These are phyloP conservation scores for Lutjanus argentimaculatus DNA, from an alignment of 2,797 vertebrate genomes.

Conservation along the genomic window DNA sequence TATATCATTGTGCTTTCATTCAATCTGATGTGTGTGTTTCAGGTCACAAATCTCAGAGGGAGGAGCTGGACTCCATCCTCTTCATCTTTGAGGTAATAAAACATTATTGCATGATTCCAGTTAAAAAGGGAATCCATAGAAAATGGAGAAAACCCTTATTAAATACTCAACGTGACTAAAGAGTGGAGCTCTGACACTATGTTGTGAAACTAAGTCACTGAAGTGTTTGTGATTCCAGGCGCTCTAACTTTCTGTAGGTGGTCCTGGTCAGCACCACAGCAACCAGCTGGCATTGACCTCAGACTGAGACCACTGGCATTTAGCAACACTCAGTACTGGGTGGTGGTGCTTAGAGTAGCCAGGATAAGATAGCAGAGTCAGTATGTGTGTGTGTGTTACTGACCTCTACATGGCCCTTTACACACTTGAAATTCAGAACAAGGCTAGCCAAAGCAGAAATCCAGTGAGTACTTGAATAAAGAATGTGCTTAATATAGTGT, in stretches of 20 bases:
- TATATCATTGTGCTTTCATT: conserved; percentile 28
- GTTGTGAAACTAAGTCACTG: not conserved
- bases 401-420: conserved; percentile 39
- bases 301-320: conserved; percentile 50
- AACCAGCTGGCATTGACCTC: conserved; percentile 45
- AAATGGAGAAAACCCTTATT: not conserved
- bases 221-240: conserved; percentile 16
- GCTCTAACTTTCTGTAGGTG: conserved; percentile 6
- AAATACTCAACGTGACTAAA: not conserved
- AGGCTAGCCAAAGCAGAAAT: conserved; percentile 5
- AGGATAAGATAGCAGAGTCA: conserved; percentile 60
- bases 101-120: not conserved
- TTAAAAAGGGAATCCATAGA: not conserved
- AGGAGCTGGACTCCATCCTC: conserved; percentile 99
- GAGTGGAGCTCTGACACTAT: conserved; percentile 1
- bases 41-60: conserved; percentile 99
- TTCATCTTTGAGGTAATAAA: conserved; percentile 98
- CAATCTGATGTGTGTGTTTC: conserved; percentile 52
- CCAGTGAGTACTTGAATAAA: not conserved
- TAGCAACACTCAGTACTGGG: conserved; percentile 35
- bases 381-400: conserved; percentile 32
- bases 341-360: conserved; percentile 30
- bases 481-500: not conserved
- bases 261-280: conserved; percentile 18
- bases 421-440: conserved; percentile 36